Base-by-base conservation (phyloP, 2,797 vertebrate species). In the Lagocephalus sceleratus region DNA sequence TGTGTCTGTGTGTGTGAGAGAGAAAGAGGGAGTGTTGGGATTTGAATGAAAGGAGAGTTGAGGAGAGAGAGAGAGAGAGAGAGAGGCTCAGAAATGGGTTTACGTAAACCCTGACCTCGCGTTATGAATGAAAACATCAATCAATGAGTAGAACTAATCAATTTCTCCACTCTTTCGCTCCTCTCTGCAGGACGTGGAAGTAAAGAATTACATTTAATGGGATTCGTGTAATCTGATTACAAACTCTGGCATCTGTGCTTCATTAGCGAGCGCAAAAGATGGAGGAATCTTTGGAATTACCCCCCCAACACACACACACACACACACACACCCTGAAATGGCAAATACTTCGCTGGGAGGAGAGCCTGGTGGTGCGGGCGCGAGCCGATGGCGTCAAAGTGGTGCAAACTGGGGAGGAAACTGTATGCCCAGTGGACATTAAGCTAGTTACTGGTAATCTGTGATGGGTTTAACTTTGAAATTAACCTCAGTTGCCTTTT, bases 101-200 rank as follows among this genome's bases (percentile, higher is more conserved):
- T 82, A 73, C 76, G 41, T 78, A 75, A 78, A 85, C 83, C 79
- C 67, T 85, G 82, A 86, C 79, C 85, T 66, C 47, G 1, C 66
- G 65, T 82, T 84, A 82, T 69, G 78, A 83, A 77, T 75, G 68
- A 84, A 85, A 87, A 85, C 82, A 85, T 80, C 80, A 68, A 81
- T 81, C 78, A 82, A 57, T 74, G 68, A 69, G 49, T 75, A 77
- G 52, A 69, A 88, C 85, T 71, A 87, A 88, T 88, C 85, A 71
- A 81, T 87, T 84, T 72, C 17, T 57, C 46, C 38, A 16, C 69
- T 53, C 65, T 51, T 56, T 68, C 68, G 48, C 64, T 55, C 59
- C 55, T 68, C 77, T 73, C 78, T 51, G 8, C 67, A 25, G 80
- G 82, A 68, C 15, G 46, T 40, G 50, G 68, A 77, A 77, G 71